Percentiles rank a stretch among this genome's conserved stretches.
Conservation (phyloP, 1,140 invertebrate species). For the Penaeus japonicus region DNA sequence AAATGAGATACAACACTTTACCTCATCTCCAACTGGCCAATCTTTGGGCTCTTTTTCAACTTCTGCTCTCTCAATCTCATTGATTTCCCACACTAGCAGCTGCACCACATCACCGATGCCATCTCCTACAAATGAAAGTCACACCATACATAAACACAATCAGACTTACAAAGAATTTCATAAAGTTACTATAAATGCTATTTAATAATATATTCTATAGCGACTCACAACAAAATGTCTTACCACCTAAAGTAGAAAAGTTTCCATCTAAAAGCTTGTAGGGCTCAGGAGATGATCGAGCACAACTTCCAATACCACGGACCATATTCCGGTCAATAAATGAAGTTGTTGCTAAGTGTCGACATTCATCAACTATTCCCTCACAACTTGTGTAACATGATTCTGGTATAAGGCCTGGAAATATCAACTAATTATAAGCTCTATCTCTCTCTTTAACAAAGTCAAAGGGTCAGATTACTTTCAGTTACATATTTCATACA, state of each 20-base stretch:
- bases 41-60: slow-evolving; percentile 57
- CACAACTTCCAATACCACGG: slow-evolving; percentile 27
- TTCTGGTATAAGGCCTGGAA: slow-evolving; percentile 42
- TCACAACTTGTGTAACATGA: slow-evolving; percentile 48
- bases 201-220: no score
- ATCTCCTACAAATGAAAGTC: slow-evolving; percentile 38
- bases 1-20: not conserved
- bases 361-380: slow-evolving; percentile 46
- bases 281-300: not conserved
- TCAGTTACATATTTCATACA: no score
- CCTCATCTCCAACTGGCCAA: slow-evolving; percentile 57
- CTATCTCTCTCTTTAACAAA: not conserved
- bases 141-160: not conserved
- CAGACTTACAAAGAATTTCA: not conserved
- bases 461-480: no score
- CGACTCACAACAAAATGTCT: not conserved
- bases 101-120: slow-evolving; percentile 51
- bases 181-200: not conserved
- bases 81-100: slow-evolving; percentile 56
- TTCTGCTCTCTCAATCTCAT: slow-evolving; percentile 55
- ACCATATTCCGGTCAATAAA: slow-evolving; percentile 31
- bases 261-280: slow-evolving; percentile 40
- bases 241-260: slow-evolving; percentile 43
- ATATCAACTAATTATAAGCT: not conserved
- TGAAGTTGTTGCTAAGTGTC: slow-evolving; percentile 36